Evolutionary conservation across 2,888 invertebrate species (phyloP).

Genomic region (Zygogramma bicolorata): DNA sequence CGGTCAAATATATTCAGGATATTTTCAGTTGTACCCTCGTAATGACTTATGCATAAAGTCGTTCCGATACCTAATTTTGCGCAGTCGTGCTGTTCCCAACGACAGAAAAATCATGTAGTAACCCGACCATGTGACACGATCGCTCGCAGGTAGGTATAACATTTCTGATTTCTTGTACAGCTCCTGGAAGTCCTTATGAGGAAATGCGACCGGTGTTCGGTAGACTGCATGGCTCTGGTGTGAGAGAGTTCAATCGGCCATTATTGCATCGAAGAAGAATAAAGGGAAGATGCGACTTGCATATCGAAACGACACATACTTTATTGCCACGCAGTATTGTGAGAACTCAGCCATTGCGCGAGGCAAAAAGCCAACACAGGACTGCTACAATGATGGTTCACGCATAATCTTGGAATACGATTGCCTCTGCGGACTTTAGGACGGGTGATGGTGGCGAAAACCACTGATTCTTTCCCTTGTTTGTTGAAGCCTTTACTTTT

Average conservation of each 20-base stretch:
- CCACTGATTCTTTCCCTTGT: no score
- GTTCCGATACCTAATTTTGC: not conserved
- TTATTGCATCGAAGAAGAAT: slow-evolving; percentile 64
- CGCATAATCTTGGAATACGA: slow-evolving; percentile 49
- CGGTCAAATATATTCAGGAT: no score
- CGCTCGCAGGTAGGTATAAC: slow-evolving; percentile 53
- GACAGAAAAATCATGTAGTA: slow-evolving; percentile 6
- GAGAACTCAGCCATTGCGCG: slow-evolving; percentile 56
- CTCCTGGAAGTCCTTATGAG: slow-evolving; percentile 62
- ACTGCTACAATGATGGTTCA: slow-evolving; percentile 47
- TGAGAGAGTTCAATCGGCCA: slow-evolving; percentile 64
- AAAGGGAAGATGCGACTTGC: slow-evolving; percentile 63
- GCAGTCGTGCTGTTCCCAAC: not conserved
- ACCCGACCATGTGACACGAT: slow-evolving; percentile 24
- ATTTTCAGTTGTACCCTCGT: no score
- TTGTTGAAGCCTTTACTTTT: no score
- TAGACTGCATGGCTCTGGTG: slow-evolving; percentile 65
- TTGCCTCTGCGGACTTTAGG: slow-evolving; percentile 24
- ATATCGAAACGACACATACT: slow-evolving; percentile 63
- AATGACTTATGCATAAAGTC: not conserved
- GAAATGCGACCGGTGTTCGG: slow-evolving; percentile 55
- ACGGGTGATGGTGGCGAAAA: not conserved
- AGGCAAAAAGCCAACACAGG: slow-evolving; percentile 41
- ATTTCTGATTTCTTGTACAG: slow-evolving; percentile 53
- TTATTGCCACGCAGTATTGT: slow-evolving; percentile 62